phyloP scores from a whole-genome alignment of 2,888 invertebrate genomes.

The Caenorhabditis angaria region DNA sequence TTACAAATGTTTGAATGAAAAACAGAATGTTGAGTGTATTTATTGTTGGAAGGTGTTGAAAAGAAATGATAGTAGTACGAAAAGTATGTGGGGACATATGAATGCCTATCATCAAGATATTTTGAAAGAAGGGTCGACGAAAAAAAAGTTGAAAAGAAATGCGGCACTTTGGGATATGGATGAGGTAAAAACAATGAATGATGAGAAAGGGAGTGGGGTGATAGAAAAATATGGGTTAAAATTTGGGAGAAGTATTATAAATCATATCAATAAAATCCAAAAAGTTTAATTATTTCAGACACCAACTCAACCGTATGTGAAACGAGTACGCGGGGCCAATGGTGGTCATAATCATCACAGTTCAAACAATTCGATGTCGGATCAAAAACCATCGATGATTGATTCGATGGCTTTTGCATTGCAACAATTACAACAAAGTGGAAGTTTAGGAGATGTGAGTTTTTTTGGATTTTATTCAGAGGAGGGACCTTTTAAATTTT shows the following conservation, averaged over 20 bases:
- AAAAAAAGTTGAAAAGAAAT: conserved; percentile 49
- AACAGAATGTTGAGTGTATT: conserved; percentile 60
- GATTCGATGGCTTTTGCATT: conserved; percentile 44
- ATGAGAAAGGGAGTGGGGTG: too few species aligned
- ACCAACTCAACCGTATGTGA: conserved; percentile 68
- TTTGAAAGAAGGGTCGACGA: conserved; percentile 50
- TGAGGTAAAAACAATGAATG: conserved; percentile 31
- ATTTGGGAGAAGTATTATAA: background rate
- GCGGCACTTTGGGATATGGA: conserved; percentile 20
- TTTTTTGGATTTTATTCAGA: background rate
- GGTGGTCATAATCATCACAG: background rate
- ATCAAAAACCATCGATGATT: conserved; percentile 26
- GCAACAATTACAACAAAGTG: conserved; percentile 44
- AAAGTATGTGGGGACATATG: conserved; percentile 67
- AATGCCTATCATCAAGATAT: conserved; percentile 62
- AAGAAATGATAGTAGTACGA: conserved; percentile 60
- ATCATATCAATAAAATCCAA: background rate
- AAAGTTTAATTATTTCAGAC: conserved; percentile 50
- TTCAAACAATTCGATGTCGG: conserved; percentile 22
- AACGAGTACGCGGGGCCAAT: conserved; percentile 56
- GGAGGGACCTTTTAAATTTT: conserved; percentile 20
- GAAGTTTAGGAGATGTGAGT: conserved; percentile 16
- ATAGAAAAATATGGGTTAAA: too few species aligned
- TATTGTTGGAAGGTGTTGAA: conserved; percentile 63
- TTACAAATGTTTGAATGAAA: conserved; percentile 51